Evolutionary conservation across 1,140 invertebrate species (phyloP).

Genomic region (Patella vulgata): DNA sequence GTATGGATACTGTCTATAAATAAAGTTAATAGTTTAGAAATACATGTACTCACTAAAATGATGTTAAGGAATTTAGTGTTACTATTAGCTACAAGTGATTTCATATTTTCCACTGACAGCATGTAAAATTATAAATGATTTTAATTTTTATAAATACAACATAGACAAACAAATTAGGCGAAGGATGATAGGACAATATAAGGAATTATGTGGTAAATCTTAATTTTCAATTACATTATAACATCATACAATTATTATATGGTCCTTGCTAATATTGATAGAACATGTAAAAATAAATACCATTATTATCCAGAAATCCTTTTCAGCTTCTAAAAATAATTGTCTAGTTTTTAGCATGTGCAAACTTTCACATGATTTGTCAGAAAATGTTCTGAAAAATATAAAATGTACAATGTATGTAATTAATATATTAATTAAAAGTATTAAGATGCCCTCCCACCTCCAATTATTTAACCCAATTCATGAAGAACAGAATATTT

Average conservation of each 20-base stretch:
- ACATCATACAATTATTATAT: too few species aligned
- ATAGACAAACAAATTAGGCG: not conserved
- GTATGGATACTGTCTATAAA: conserved; percentile 77
- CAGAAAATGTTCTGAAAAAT: conserved; percentile 83
- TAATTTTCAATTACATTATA: too few species aligned
- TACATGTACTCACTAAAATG: not conserved
- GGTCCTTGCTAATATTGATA: too few species aligned
- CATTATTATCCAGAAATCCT: conserved; percentile 90
- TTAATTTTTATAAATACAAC: not conserved
- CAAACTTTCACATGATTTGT: conserved; percentile 81
- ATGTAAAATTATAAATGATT: not conserved
- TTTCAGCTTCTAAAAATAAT: conserved; percentile 86
- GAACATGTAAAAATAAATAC: conserved; percentile 70
- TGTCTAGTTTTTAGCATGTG: conserved; percentile 90
- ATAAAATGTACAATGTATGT: conserved; percentile 15
- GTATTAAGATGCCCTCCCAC: not conserved
- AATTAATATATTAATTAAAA: conserved; percentile 5
- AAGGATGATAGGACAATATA: not conserved
- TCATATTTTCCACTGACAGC: not conserved
- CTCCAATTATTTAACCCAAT: not conserved
- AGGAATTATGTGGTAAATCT: not conserved
- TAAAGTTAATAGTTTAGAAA: not conserved
- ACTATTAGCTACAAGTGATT: not conserved
- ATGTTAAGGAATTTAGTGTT: not conserved
- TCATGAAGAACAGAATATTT: not conserved